Base-by-base conservation (phyloP, 2,888 invertebrate species). In the Oligia latruncula region DNA sequence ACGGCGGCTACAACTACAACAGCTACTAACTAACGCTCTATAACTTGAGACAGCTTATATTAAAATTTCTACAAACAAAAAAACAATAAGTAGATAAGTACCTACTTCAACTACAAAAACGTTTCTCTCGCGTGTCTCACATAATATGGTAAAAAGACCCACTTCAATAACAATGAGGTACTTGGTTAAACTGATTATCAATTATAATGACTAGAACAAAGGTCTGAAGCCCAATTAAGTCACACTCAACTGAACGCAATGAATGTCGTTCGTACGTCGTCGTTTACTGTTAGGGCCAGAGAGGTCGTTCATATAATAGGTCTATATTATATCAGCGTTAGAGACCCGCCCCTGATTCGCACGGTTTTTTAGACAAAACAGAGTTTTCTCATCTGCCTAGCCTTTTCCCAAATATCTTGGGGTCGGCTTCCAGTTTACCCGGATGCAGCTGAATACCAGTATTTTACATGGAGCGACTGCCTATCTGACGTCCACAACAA, bases 121-220 rank as follows among this genome's bases (percentile, higher is more conserved):
- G 35, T 17, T 72, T 40, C 11, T 11, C 98, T 0, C 98, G 68
- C 77, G 17, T 75, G 52, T 67, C 62, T 64, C 55, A 71, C 65
- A 58, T 80, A 79, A 77, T 75, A 85, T 67, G 60, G 1, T 80
- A 74, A 73, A 74, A 70, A 55, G 71, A 8, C 23, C 60, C 43
- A 64, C 23, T 75, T 71, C 43, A 58, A 20, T 15, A 60, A 83
- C 87, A 83, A 86, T 75, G 23, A 23, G 1, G 9, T 17, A 43
- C 58, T 71, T 13, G n/a, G 64, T 29, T 77, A n/a, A 78, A 68
- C 46, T 78, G 9, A 85, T 85, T 86, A 86, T 67, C 73, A 85
- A 82, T 82, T 86, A 78, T 80, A 87, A 87, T 85, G 23, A 77
- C 60, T 55, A 65, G 74, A 60, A 87, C 77, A 76, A 73, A 81